Evolutionary conservation across 2,113 vertebrate genomes (phyloP).

Genomic region (Gorilla gorilla): DNA sequence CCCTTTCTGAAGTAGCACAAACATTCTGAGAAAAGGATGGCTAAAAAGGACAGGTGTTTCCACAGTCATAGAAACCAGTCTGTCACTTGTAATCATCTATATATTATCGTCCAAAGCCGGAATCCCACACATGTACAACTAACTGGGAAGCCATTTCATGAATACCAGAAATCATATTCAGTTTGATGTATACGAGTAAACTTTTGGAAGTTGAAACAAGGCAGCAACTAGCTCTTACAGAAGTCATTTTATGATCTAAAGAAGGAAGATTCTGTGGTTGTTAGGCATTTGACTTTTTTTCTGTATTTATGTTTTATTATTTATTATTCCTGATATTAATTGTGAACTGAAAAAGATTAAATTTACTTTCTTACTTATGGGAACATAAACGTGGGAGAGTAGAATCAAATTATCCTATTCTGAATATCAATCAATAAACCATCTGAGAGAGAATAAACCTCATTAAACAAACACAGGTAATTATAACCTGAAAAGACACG

Average conservation of each 20-base stretch:
- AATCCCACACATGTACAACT: neutral
- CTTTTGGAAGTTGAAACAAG: neutral
- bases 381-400: neutral
- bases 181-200: neutral
- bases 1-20: neutral
- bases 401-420: neutral
- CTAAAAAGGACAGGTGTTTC: neutral
- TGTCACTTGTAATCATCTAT: neutral
- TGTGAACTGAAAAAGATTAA: neutral
- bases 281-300: neutral
- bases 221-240: neutral
- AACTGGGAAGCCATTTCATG: neutral
- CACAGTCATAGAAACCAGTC: neutral
- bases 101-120: neutral
- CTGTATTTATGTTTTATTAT: neutral
- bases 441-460: neutral
- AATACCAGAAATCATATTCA: too few relatives aligned
- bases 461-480: neutral
- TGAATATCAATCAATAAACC: neutral
- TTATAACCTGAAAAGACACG: neutral
- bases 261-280: neutral
- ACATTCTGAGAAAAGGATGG: neutral
- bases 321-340: neutral
- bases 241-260: neutral
- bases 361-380: neutral